phyloP scores from a whole-genome alignment of 2,113 vertebrate species.

The Microtus oregoni region DNA sequence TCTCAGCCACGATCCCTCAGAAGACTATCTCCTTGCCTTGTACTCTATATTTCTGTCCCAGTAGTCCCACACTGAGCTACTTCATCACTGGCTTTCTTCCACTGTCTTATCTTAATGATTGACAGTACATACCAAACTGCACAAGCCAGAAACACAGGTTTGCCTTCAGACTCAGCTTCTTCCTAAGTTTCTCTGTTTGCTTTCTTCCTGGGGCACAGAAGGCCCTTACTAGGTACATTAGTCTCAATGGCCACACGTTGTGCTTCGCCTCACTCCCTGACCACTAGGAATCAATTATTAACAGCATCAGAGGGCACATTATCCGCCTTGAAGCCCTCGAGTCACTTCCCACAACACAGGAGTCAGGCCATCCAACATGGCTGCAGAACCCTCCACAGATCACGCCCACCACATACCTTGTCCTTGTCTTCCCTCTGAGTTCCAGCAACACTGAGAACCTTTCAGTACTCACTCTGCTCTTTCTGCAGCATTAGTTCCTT shows the following conservation, averaged over 20 bases:
- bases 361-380: neutral
- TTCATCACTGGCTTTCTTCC: neutral
- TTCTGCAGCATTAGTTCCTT: neutral
- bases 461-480: neutral
- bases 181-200: constrained; percentile 14
- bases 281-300: neutral
- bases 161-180: neutral
- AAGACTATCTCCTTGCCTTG: neutral
- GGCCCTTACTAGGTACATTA: neutral
- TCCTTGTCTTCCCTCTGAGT: neutral
- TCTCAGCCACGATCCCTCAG: neutral
- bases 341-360: neutral
- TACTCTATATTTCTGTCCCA: neutral
- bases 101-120: neutral
- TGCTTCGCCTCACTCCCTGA: neutral
- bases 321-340: neutral
- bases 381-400: neutral
- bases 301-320: neutral
- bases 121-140: neutral
- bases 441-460: neutral
- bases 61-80: neutral
- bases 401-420: neutral
- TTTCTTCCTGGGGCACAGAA: neutral
- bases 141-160: neutral
- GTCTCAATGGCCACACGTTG: neutral